phyloP scores from a whole-genome alignment of 2,113 vertebrate species.

The Cinclus cinclus region DNA sequence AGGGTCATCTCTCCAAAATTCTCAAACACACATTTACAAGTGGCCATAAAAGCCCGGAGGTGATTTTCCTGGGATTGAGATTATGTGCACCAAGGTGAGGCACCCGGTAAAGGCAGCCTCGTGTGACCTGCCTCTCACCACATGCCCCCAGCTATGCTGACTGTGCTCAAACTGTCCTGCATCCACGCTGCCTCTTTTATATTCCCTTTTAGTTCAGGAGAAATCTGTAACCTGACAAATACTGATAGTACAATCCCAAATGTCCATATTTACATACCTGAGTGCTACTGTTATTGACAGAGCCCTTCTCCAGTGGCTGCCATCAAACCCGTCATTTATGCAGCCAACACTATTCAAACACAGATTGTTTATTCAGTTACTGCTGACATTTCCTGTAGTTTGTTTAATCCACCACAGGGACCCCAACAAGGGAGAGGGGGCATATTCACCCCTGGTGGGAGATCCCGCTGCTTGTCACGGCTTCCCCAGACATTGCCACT shows the following conservation, averaged over 20 bases:
- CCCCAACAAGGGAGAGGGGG: neutral
- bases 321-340: neutral
- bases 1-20: too few relatives aligned
- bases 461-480: neutral
- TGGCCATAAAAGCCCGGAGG: too few relatives aligned
- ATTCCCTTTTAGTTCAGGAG: neutral
- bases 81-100: fast-evolving
- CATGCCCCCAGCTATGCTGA: fast-evolving
- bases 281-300: neutral
- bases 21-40: too few relatives aligned
- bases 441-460: neutral
- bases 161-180: neutral
- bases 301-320: slow-evolving; percentile 4
- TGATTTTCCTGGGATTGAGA: neutral
- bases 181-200: neutral
- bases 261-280: neutral
- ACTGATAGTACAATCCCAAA: neutral
- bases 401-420: neutral
- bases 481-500: neutral
- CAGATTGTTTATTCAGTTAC: neutral
- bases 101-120: neutral
- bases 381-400: neutral
- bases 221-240: neutral
- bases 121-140: fast-evolving
- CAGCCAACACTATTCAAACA: neutral